Evolutionary conservation across 2,888 invertebrate genomes (phyloP).

Genomic region (Erannis defoliaria): DNA sequence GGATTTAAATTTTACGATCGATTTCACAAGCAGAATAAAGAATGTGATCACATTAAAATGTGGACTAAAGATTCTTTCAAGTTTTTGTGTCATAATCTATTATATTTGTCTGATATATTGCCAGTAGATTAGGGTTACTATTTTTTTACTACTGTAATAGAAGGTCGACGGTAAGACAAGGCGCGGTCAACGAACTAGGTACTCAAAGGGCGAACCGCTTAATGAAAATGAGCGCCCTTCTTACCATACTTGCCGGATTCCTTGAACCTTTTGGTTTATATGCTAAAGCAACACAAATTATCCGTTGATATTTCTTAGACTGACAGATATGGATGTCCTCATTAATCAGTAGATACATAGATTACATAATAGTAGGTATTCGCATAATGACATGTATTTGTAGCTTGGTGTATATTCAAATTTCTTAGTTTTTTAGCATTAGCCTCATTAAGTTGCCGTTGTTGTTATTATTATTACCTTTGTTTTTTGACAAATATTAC

Average conservation of each 20-base stretch:
- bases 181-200: slow-evolving; percentile 10
- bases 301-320: no score
- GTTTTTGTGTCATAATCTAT: neutral
- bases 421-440: neutral
- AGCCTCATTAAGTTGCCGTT: no score
- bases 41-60: neutral
- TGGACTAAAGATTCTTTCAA: neutral
- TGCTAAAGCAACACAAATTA: no score
- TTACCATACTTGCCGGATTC: slow-evolving; percentile 3
- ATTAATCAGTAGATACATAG: no score
- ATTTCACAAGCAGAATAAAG: neutral
- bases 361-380: no score
- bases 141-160: neutral
- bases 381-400: neutral
- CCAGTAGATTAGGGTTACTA: neutral
- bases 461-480: neutral
- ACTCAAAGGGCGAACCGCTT: slow-evolving; percentile 11
- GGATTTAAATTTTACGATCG: neutral
- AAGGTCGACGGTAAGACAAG: slow-evolving; percentile 14
- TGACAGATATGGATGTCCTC: no score
- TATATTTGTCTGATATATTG: neutral
- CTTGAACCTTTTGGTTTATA: slow-evolving; percentile 11
- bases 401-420: no score
- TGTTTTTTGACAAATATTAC: neutral
- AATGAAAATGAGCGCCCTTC: slow-evolving; percentile 2